Evolutionary conservation across 2,888 invertebrate genomes (phyloP), one percentile per base, ranked within the genome.

Genomic region (Calliopum simillimum): DNA sequence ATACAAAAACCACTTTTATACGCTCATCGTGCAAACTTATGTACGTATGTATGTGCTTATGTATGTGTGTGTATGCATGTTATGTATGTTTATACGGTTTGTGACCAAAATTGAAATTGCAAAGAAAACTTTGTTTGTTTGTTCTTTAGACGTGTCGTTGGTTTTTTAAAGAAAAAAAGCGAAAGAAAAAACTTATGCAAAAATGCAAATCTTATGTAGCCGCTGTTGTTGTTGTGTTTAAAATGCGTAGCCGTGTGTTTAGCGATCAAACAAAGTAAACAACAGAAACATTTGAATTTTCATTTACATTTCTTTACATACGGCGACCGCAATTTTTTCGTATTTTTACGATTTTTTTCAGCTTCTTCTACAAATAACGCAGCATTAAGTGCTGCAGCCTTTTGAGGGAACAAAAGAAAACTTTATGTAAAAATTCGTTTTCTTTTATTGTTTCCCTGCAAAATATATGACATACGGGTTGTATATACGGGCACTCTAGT

Each of bases 121-220:
- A 23, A 49, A 62, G 62, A 19, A 16, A 47, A 25, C 21, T 33
- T 47, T 56, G 49, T 41, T 25, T 62, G 41, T 62, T 23, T n/a
- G 6, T 3, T 49, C 16, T 21, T 43, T 3, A 14, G 14, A 8
- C 16, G 14, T 41, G 59, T 16, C 16, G 41, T 16, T 59, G 58
- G 21, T 44, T 19, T 25, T 23, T 56, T 21, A 56, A 47, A 14
- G n/a, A 49, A 49, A 16, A 49, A 44, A 44, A 33, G 4, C 0
- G 8, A 0, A 8, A 16, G 43, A 62, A 62, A n/a, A 47, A 51
- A 64, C 64, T 51, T 41, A 33, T 64, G 51, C 64, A 64, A 43
- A 64, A 64, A 64, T 64, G 64, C 64, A 64, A 64, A 64, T 64
- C 64, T 16, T 51, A 53, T 21, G 51, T 58, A 59, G 56, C 14